Evolutionary conservation across 2,888 invertebrate genomes (phyloP), one percentile per base, ranked within the genome.

Genomic region (Nymphalis c-album): DNA sequence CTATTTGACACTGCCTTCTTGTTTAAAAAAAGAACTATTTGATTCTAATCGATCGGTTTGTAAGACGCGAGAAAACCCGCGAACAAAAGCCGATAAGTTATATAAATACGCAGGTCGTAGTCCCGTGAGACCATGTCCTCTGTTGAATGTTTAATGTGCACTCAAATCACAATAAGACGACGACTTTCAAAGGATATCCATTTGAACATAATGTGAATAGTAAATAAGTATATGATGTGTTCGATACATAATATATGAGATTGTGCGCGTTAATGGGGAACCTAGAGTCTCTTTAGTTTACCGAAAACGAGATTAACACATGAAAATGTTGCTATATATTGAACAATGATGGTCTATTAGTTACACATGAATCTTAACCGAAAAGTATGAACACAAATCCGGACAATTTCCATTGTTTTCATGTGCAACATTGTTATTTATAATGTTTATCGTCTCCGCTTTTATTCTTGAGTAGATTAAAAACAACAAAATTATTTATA

Each of bases 101-200:
- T 57, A 63, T 45, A 63, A 60, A 60, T 68, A 64, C 55, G 58
- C 45, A 68, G 64, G 50, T 68, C 17, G 47, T 55, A 31, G 35
- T 60, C 60, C 59, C 61, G 47, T 17, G 53, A 45, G 47, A 47
- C 60, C 62, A 55, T 80, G 81, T 81, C 87, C 85, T 84, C 76
- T 77, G 71, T 77, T 88, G 84, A 88, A 88, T 88, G 71, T 75
- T 86, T 88, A 83, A 88, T 85, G 79, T 68, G 76, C 84, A 83
- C 85, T 86, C 85, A 84, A 87, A 86, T 87, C 86, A 86, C 86
- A 88, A 88, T 88, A 86, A 86, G 84, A 85, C 85, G 80, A 78
- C 77, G 80, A 79, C 77, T 74, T 76, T 80, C 84, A 84, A 85
- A 84, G 85, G 83, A 82, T 82, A 82, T 59, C 69, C 63, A 66